A percentile compares a stretch with the other conserved stretches of the same genome.
phyloP scores from a whole-genome alignment of 2,113 vertebrate genomes.

The Bos javanicus region DNA sequence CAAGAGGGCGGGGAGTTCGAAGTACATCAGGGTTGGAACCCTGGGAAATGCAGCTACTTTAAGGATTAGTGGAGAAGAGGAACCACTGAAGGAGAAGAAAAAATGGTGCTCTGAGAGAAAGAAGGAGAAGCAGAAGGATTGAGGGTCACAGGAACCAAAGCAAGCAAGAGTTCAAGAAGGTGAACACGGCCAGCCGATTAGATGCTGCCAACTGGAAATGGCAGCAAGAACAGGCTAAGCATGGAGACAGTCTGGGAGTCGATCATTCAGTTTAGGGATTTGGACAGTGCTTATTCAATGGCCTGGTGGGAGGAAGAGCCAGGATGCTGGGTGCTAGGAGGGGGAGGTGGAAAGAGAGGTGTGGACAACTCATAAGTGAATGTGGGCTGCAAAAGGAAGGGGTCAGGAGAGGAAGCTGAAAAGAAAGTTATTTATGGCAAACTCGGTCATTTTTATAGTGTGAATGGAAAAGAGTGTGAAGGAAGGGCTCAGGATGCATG shows the following conservation, averaged over 20 bases:
- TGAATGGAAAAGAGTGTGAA: not conserved
- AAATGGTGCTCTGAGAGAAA: not conserved
- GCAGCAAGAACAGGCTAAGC: not conserved
- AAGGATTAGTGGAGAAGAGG: not conserved
- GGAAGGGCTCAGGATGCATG: too few species aligned
- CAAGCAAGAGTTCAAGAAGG: not conserved
- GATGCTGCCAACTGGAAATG: not conserved
- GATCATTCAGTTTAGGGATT: not conserved
- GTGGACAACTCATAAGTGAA: not conserved
- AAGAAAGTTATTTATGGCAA: not conserved
- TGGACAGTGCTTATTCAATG: not conserved
- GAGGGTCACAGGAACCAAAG: not conserved
- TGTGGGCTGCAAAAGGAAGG: not conserved
- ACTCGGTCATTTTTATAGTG: not conserved
- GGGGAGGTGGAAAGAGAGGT: not conserved
- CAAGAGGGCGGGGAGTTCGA: not conserved
- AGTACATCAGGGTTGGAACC: not conserved
- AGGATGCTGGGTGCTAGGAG: not conserved
- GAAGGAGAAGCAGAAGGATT: not conserved
- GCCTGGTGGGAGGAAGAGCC: not conserved
- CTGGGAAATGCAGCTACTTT: not conserved
- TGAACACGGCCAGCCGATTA: accelerated
- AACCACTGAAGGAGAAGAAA: not conserved
- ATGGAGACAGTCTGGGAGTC: not conserved
- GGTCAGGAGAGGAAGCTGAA: too few species aligned